Evolutionary conservation across 2,888 invertebrate genomes (phyloP).

Genomic region (Mantis religiosa): DNA sequence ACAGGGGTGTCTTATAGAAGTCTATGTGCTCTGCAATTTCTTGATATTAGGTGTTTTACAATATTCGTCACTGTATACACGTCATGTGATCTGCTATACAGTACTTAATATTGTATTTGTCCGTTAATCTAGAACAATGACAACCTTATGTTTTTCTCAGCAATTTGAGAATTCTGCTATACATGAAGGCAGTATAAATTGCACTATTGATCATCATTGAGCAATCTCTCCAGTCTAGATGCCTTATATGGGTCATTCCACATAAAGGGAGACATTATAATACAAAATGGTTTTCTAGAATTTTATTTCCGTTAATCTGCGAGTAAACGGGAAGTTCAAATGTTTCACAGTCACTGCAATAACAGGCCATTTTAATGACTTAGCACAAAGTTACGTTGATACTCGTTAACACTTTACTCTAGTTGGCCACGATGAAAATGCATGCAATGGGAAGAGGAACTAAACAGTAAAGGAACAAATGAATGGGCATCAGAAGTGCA

Average conservation of each 20-base stretch:
- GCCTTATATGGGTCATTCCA: not conserved
- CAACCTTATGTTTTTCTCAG: not conserved
- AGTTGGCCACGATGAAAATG: too few relatives aligned
- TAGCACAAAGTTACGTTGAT: too few relatives aligned
- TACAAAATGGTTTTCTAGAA: too few relatives aligned
- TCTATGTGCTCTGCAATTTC: not conserved
- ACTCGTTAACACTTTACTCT: too few relatives aligned
- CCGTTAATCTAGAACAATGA: not conserved
- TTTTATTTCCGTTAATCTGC: too few relatives aligned
- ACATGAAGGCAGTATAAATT: not conserved
- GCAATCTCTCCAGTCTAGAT: not conserved
- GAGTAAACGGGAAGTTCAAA: too few relatives aligned
- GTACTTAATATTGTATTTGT: not conserved
- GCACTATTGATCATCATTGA: conserved; percentile 15
- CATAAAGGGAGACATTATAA: too few relatives aligned
- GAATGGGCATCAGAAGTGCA: too few relatives aligned
- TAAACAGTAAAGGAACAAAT: too few relatives aligned
- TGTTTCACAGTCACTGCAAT: too few relatives aligned
- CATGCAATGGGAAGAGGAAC: too few relatives aligned
- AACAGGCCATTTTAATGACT: too few relatives aligned
- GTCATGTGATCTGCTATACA: not conserved
- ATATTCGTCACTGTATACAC: not conserved
- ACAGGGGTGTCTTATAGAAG: not conserved
- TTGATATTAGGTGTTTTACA: not conserved
- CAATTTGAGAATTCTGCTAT: not conserved